These are phyloP conservation scores for Coptotermes formosanus DNA, from an alignment of 1,140 invertebrate genomes.

Conservation along the genomic window DNA sequence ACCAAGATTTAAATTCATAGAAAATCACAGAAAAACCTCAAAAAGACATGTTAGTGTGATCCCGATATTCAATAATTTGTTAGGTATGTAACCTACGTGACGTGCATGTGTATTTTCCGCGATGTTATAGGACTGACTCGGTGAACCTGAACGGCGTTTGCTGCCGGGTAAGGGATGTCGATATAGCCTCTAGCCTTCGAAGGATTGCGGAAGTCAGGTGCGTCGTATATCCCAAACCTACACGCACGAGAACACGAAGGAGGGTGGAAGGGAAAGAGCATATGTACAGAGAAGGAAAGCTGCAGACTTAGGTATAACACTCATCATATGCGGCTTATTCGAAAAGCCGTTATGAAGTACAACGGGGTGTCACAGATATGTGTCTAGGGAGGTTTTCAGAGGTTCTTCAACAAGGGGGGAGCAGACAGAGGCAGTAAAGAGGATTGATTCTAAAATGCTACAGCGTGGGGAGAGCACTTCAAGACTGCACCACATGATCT, in stretches of 20 bases:
- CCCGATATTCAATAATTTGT: neutral
- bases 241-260: too few species aligned
- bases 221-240: neutral
- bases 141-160: neutral
- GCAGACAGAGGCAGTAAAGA: neutral
- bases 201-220: conserved; percentile 7
- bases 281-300: neutral
- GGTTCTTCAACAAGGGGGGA: neutral
- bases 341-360: conserved; percentile 4
- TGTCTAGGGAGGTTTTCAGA: neutral
- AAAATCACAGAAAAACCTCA: neutral
- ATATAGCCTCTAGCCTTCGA: neutral
- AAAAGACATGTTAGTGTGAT: neutral
- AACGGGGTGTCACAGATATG: neutral
- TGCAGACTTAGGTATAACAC: neutral
- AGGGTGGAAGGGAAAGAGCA: too few species aligned
- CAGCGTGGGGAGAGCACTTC: too few species aligned
- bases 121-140: neutral
- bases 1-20: neutral
- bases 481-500: neutral
- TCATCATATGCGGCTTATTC: conserved; percentile 15
- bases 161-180: neutral
- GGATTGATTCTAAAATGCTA: neutral
- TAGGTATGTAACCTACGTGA: neutral
- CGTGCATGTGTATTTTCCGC: conserved; percentile 1